Evolutionary conservation across 2,797 vertebrate genomes (phyloP).

Genomic region (Graptemys geographica): DNA sequence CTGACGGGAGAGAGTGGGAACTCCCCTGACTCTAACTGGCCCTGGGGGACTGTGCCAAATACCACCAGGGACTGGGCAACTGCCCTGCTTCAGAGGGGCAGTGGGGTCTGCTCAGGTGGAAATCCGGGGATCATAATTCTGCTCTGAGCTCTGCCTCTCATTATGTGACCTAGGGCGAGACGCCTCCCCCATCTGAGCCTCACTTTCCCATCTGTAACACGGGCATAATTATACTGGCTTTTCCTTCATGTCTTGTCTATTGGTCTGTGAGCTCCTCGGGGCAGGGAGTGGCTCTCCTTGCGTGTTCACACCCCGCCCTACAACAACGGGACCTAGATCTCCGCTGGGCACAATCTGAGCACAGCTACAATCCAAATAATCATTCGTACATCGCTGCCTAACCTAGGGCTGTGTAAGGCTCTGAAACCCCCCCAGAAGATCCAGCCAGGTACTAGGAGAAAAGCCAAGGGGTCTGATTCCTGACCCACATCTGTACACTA

Average conservation of each 20-base stretch:
- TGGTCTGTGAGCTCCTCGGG: neutral
- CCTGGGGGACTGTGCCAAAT: neutral
- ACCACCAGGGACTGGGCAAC: neutral
- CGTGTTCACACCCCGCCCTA: neutral
- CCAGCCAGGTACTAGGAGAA: neutral
- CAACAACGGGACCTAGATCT: neutral
- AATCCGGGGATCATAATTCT: neutral
- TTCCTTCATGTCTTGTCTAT: neutral
- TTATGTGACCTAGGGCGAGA: neutral
- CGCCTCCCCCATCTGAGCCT: neutral
- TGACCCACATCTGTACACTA: neutral
- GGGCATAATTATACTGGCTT: neutral
- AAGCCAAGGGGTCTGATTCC: neutral
- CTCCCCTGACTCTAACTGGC: neutral
- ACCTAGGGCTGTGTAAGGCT: neutral
- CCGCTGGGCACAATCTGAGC: neutral
- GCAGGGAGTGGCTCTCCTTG: neutral
- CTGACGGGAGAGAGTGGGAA: neutral
- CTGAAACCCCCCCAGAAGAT: fast-evolving
- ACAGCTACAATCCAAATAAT: neutral
- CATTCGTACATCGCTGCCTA: neutral
- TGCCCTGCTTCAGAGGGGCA: neutral
- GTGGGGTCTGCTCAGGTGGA: neutral
- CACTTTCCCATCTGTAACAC: neutral
- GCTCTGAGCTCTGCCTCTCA: neutral